These are phyloP conservation scores for Zaprionus lineosus DNA, from an alignment of 2,888 invertebrate species.

Conservation along the genomic window DNA sequence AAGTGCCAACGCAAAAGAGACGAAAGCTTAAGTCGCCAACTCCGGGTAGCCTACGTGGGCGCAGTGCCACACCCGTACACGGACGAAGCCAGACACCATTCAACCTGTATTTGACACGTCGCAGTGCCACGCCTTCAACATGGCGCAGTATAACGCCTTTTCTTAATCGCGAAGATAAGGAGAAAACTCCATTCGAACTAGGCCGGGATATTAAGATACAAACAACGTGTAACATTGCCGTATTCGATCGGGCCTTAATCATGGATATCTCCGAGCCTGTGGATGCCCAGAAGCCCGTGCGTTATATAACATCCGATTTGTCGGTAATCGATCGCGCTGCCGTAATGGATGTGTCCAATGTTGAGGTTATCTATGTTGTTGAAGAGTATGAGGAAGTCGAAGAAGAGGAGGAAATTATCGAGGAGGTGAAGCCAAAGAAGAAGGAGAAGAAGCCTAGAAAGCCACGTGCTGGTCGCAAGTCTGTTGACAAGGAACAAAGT, in stretches of 20 bases:
- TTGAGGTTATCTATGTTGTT: slow-evolving; percentile 83
- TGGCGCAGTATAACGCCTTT: slow-evolving; percentile 83
- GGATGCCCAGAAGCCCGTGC: slow-evolving; percentile 81
- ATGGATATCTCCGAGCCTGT: slow-evolving; percentile 83
- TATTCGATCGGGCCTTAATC: slow-evolving; percentile 82
- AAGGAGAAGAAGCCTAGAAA: slow-evolving; percentile 79
- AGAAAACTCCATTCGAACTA: slow-evolving; percentile 83
- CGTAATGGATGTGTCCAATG: slow-evolving; percentile 83
- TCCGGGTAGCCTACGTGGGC: slow-evolving; percentile 81
- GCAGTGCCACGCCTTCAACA: slow-evolving; percentile 82
- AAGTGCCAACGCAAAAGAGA: slow-evolving; percentile 80
- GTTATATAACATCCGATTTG: slow-evolving; percentile 83
- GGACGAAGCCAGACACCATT: slow-evolving; percentile 83
- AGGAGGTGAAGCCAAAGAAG: slow-evolving; percentile 78
- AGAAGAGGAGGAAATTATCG: slow-evolving; percentile 77
- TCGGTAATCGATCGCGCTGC: slow-evolving; percentile 83
- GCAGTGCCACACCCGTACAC: slow-evolving; percentile 82
- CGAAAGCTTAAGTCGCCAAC: slow-evolving; percentile 82
- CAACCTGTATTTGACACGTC: slow-evolving; percentile 79
- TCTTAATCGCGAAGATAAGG: slow-evolving; percentile 82
- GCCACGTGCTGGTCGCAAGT: slow-evolving; percentile 68
- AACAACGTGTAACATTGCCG: slow-evolving; percentile 81
- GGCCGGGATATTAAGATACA: slow-evolving; percentile 81
- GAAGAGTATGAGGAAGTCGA: slow-evolving; percentile 82
- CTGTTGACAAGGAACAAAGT: slow-evolving; percentile 73